phyloP scores from a whole-genome alignment of 2,888 invertebrate genomes.

The Sclerodermus sp. region DNA sequence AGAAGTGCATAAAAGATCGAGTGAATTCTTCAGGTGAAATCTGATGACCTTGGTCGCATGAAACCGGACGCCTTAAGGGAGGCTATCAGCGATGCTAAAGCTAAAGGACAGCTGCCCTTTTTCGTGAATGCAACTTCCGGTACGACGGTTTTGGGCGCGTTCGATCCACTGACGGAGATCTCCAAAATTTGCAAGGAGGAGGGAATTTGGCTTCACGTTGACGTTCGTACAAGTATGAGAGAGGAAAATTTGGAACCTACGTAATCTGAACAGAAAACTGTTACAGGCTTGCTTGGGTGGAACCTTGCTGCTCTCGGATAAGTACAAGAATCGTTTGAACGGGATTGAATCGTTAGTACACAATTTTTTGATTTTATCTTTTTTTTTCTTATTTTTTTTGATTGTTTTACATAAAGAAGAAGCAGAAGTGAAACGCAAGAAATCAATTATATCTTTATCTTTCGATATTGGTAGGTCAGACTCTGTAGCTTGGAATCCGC shows the following conservation, averaged over 20 bases:
- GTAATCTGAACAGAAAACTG: constrained; percentile 9
- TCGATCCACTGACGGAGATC: constrained; percentile 72
- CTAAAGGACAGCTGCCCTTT: constrained; percentile 64
- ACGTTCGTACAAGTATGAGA: constrained; percentile 62
- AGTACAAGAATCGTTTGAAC: constrained; percentile 64
- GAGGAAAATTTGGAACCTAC: not conserved
- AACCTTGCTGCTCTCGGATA: constrained; percentile 69
- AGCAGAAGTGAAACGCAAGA: too few relatives aligned
- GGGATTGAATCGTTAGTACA: constrained; percentile 67
- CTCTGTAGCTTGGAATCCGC: constrained; percentile 84
- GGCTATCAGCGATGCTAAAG: constrained; percentile 60
- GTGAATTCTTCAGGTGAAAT: constrained; percentile 63
- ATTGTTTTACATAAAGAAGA: not conserved
- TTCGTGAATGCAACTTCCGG: constrained; percentile 78
- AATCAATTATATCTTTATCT: too few relatives aligned
- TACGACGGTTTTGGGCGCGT: constrained; percentile 82
- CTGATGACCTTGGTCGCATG: constrained; percentile 73
- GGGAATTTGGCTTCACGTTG: constrained; percentile 80
- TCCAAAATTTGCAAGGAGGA: constrained; percentile 71
- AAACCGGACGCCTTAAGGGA: constrained; percentile 63
- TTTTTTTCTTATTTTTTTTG: not conserved
- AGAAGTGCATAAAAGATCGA: not conserved
- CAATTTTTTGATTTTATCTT: too few relatives aligned
- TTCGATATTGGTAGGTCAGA: constrained; percentile 65
- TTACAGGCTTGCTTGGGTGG: constrained; percentile 80